These are phyloP conservation scores for Leptodactylus fuscus DNA, from an alignment of 2,113 vertebrate species.

Conservation along the genomic window DNA sequence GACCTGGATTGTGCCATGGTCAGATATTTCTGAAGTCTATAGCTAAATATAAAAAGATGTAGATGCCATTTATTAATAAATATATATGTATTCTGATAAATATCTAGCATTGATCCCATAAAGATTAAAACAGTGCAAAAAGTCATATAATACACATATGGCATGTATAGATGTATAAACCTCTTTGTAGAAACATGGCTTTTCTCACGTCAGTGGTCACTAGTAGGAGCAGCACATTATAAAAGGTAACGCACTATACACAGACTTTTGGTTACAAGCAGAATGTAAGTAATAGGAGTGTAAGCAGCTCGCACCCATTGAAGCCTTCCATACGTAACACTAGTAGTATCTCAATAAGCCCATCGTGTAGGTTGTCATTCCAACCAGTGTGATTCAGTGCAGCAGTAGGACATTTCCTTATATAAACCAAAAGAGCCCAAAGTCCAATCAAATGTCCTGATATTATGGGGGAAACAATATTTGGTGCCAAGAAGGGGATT, in stretches of 20 bases:
- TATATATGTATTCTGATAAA: not conserved
- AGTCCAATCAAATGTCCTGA: too few species aligned
- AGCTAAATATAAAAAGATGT: not conserved
- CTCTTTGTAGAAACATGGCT: slow-evolving; percentile 1
- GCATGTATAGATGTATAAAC: not conserved
- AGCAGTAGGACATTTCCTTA: not conserved
- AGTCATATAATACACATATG: slow-evolving; percentile 3
- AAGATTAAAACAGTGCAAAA: not conserved
- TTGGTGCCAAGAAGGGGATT: too few species aligned
- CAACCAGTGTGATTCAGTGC: not conserved
- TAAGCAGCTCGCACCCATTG: not conserved
- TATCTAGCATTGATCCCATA: not conserved
- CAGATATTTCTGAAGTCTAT: not conserved
- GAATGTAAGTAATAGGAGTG: not conserved
- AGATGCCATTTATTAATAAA: slow-evolving; percentile 1
- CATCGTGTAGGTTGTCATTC: not conserved
- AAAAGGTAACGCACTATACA: not conserved
- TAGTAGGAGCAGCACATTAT: not conserved
- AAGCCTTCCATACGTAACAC: not conserved
- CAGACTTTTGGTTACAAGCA: not conserved
- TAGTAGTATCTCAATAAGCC: not conserved
- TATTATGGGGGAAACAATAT: too few species aligned
- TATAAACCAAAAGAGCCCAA: not conserved
- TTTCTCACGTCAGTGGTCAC: not conserved
- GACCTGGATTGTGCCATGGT: not conserved